A percentile compares a stretch with the other conserved stretches of the same genome.
phyloP scores from a whole-genome alignment of 37 sponge, comb jelly and placozoan genomes.

The Spongilla lacustris region DNA sequence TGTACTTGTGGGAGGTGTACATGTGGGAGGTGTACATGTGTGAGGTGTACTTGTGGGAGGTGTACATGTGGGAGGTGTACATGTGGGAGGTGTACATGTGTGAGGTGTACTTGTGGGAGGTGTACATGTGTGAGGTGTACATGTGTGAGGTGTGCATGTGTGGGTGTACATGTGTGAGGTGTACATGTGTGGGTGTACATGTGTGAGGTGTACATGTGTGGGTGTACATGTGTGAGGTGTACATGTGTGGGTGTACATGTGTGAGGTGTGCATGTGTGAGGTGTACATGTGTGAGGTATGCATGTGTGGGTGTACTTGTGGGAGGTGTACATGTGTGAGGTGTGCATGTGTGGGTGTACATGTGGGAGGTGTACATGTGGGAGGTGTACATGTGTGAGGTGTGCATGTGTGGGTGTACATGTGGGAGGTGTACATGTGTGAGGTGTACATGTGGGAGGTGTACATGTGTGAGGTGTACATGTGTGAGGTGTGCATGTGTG shows the following conservation, averaged over 20 bases:
- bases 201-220: slow-evolving; percentile 25
- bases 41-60: slow-evolving; percentile 29
- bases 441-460: neutral
- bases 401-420: neutral
- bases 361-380: no score
- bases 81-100: slow-evolving; percentile 33
- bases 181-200: slow-evolving; percentile 45
- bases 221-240: neutral
- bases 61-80: neutral
- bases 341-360: neutral
- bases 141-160: slow-evolving; percentile 33
- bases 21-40: slow-evolving; percentile 33
- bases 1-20: neutral
- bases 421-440: slow-evolving; percentile 22
- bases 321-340: slow-evolving; percentile 31
- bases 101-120: slow-evolving; percentile 29
- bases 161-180: neutral
- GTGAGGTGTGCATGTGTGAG: slow-evolving; percentile 35
- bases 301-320: no score
- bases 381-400: slow-evolving; percentile 34
- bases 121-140: neutral
- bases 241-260: slow-evolving; percentile 46
- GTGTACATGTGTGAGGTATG: slow-evolving; percentile 2
- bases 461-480: slow-evolving; percentile 46
- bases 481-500: neutral